Base-by-base conservation (phyloP, 2,113 vertebrate species). In the Bufo gargarizans region DNA sequence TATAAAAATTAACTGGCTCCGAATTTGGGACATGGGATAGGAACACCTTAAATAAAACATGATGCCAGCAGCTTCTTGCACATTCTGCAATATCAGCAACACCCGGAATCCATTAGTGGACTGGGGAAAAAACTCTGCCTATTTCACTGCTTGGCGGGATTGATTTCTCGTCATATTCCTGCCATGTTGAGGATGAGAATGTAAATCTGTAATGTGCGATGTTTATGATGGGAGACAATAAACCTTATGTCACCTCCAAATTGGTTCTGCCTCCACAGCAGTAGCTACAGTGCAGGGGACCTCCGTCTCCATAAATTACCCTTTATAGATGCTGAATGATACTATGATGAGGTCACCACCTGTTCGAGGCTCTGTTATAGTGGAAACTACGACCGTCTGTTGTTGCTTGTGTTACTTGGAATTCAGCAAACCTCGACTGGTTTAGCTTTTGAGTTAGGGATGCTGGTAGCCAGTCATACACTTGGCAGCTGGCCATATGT, bases 191-290 rank as follows among this genome's bases (percentile, higher is more conserved):
- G 77, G 77, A 78, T 53, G 79, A 20, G 43, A 45, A 82, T 82
- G 80, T 82, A 47, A 82, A 82, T 82, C 33, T 49, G 59, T 63
- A 47, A 63, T 61, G 79, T 49, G n/a, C 80, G 0, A 19, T 77
- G 76, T 77, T 77, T 77, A 82, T 82, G 58, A 82, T 43, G 61
- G 33, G 14, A 47, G 58, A 65, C 80, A 65, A 82, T 82, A 82
- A 82, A 82, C 80, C 80, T 65, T 50, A 82, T 47, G 80, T 33
- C 59, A 65, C 80, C 43, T 65, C 10, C 43, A 49, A 65, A 82
- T 65, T 65, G 59, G 61, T 65, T 65, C 59, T 65, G 61, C 77
- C 77, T 56, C 50, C 4, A 1, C 55, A 56, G 77, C 80, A 49
- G 80, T 16, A n/a, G 59, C 19, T 82, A 65, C 59, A 63, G 59